Conservation (phyloP, 1,140 invertebrate species). For the Panagrolaimus sp. region DNA sequence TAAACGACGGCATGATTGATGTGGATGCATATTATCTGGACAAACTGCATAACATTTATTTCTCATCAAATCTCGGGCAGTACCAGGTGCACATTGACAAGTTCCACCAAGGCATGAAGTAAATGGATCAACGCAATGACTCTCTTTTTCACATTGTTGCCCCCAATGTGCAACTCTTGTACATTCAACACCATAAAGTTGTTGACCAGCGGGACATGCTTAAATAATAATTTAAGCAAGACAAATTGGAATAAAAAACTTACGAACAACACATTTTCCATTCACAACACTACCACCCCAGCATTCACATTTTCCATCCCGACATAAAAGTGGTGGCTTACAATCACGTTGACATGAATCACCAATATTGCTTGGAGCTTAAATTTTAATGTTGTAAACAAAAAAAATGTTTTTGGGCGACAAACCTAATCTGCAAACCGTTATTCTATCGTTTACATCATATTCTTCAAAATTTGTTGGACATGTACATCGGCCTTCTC, state of each 20-base stretch:
- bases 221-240: conserved; percentile 23
- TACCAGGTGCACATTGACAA: conserved; percentile 57
- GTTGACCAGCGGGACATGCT: conserved; percentile 57
- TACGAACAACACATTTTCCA: conserved; percentile 56
- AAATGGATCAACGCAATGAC: conserved; percentile 57
- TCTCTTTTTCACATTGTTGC: conserved; percentile 52
- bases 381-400: conserved; percentile 28
- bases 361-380: conserved; percentile 57
- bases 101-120: conserved; percentile 52
- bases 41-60: conserved; percentile 56
- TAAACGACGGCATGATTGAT: conserved; percentile 55
- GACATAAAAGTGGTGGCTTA: conserved; percentile 56
- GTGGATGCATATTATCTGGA: conserved; percentile 55
- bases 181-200: conserved; percentile 58
- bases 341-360: conserved; percentile 57
- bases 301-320: conserved; percentile 59
- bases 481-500: conserved; percentile 54
- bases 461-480: conserved; percentile 59
- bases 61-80: conserved; percentile 43
- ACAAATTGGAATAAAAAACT: conserved; percentile 24
- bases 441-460: conserved; percentile 51
- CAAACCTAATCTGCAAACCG: conserved; percentile 53
- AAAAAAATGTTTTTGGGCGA: conserved; percentile 7
- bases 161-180: conserved; percentile 53
- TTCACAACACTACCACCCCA: conserved; percentile 58